Percentiles rank a stretch among this genome's conserved stretches.
These are phyloP conservation scores for Geotrypetes seraphini DNA, from an alignment of 2,797 vertebrate genomes.

Conservation along the genomic window DNA sequence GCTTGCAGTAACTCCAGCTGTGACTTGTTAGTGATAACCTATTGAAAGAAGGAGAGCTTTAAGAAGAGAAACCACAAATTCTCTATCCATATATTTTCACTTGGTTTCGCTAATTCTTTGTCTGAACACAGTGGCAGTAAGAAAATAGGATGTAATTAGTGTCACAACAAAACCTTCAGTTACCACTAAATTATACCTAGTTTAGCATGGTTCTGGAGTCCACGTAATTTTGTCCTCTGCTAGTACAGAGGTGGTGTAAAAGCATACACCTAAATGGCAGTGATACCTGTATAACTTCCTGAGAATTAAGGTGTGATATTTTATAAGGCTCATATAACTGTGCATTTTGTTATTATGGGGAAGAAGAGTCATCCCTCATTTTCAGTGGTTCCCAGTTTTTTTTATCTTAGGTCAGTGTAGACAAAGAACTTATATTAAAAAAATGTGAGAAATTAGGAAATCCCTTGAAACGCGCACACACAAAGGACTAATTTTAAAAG, in stretches of 20 bases:
- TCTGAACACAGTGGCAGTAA: constrained; percentile 10
- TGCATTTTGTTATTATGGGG: no score
- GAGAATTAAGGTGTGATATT: not conserved
- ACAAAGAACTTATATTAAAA: no score
- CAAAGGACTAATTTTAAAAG: no score
- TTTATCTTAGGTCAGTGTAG: no score
- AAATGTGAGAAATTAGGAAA: no score
- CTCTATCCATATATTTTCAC: constrained; percentile 20
- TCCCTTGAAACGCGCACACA: no score
- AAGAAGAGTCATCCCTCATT: no score
- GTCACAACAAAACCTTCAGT: constrained; percentile 5
- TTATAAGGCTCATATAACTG: no score
- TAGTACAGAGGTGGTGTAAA: no score
- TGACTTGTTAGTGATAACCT: constrained; percentile 69
- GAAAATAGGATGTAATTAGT: constrained; percentile 18
- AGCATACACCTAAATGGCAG: no score
- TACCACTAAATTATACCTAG: constrained; percentile 3
- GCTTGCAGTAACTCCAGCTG: constrained; percentile 63
- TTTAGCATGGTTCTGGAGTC: not conserved
- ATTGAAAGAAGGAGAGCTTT: constrained; percentile 60
- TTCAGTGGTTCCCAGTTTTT: no score
- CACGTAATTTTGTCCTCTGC: not conserved
- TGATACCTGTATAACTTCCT: no score
- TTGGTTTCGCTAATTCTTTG: constrained; percentile 20
- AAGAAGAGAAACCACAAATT: constrained; percentile 40